Evolutionary conservation across 2,888 invertebrate species (phyloP), one percentile per base, ranked within the genome.

Genomic region (Scelioninae gen. 2): DNA sequence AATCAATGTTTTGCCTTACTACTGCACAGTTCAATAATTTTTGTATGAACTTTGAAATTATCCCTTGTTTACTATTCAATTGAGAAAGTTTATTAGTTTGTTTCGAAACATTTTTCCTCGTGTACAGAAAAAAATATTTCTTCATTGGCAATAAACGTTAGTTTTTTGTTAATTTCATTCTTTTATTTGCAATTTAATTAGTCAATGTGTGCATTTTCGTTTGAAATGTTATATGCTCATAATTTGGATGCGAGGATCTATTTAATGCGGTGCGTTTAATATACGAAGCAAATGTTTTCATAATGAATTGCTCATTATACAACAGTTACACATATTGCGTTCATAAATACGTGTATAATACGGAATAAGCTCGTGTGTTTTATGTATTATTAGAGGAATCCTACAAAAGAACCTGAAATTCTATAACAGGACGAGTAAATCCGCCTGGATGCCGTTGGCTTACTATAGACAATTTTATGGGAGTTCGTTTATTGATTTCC

Each of bases 321-420:
- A 16, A 58, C 45, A 61, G 68, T 73, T 63, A 69, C 68, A 68
- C 39, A 55, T 63, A 57, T 58, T 63, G 58, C 43, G 52, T 33
- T 52, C 64, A 39, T 64, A 69, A 63, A 73, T 68, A 58, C 52
- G 63, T 58, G 45, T 61, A 72, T 68, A 68, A 73, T 65, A 39
- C 69, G 9, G 15, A 41, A 52, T 64, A 68, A 73, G 53, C 9
- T 64, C 61, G 10, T 18, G 68, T 48, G 57, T 58, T 58, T 68
- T 63, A 63, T 58, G 68, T 67, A 68, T 73, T 73, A 63, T 73
- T 73, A 73, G 57, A 63, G 15, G 63, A 63, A 73, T 73, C 73
- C 73, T 15, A 52, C 73, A 68, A 73, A 73, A 73, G 67, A 73
- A 73, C 68, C 58, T 53, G 52, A 73, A 73, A 73, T 69, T 73